Base-by-base conservation (phyloP, 2,113 vertebrate genomes). In the Pelecanus crispus region DNA sequence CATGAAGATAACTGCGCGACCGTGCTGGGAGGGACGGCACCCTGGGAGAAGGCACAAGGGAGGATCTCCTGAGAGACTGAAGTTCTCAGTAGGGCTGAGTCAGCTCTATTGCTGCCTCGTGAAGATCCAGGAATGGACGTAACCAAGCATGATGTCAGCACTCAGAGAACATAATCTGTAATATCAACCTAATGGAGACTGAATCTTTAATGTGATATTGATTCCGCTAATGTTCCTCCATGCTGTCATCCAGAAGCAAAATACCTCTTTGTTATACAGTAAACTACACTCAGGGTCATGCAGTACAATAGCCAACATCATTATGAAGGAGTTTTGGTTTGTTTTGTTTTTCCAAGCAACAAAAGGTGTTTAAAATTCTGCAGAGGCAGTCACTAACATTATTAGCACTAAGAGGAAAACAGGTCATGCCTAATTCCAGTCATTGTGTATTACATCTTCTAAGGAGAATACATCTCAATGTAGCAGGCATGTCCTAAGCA, bases 141-240 rank as follows among this genome's bases (percentile, higher is more conserved):
- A 67, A 79, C 29, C 24, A 72, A 81, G 28, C 63, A 34, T 94
- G 94, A 97, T 90, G 94, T 98, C 97, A 97, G 96, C 88, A 87
- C 72, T 90, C 74, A 16, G 58, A 86, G 89, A 96, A 98, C 97
- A 94, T 89, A 80, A 97, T 91, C 90, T 83, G 94, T 82, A 90
- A 45, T 58, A 92, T 40, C 92, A 96, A 86, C 90, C 88, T 98
- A 98, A 98, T 97, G 97, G 96, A 97, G 81, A 53, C 92, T 95
- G 49, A 75, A 90, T 94, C 95, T 95, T 97, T 97, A 97, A 96
- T 81, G 96, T 4, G 85, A 38, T 97, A 98, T 97, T 94, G 98
- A 98, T 98, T 96, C 90, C 10, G 3, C 96, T 98, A 97, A 98
- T 97, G 97, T 66, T 95, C 81, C 84, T 89, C 68, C 77, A 42